Evolutionary conservation across 2,113 vertebrate genomes (phyloP).

Genomic region (Caretta caretta): DNA sequence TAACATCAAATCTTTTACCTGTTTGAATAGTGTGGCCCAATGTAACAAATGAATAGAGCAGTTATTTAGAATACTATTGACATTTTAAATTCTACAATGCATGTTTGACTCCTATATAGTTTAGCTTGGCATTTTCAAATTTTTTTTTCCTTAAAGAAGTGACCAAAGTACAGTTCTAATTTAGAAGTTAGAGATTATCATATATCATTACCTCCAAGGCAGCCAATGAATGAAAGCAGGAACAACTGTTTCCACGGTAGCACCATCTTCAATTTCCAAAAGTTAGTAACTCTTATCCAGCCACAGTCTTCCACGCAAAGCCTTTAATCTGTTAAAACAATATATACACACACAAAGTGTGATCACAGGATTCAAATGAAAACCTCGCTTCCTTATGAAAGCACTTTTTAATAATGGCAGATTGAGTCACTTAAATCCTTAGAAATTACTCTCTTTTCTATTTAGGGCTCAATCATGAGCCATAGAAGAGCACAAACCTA

Average conservation of each 20-base stretch:
- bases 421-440: neutral
- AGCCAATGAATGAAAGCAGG: constrained; percentile 90
- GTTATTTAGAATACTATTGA: neutral
- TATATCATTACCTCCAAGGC: constrained; percentile 90
- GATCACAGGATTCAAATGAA: neutral
- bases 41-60: accelerated
- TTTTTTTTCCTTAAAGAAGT: neutral
- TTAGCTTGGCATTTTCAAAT: neutral
- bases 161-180: neutral
- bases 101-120: neutral
- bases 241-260: constrained; percentile 94
- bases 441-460: neutral
- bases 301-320: constrained; percentile 81
- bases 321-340: constrained; percentile 86
- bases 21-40: neutral
- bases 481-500: neutral
- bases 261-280: constrained; percentile 89
- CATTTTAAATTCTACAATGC: neutral
- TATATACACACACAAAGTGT: constrained; percentile 13
- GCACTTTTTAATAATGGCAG: neutral
- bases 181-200: neutral
- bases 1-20: accelerated
- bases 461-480: neutral
- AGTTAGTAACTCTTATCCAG: constrained; percentile 82
- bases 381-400: neutral